Evolutionary conservation across 2,888 invertebrate species (phyloP), one percentile per base, ranked within the genome.

Genomic region (Nebria brevicollis): DNA sequence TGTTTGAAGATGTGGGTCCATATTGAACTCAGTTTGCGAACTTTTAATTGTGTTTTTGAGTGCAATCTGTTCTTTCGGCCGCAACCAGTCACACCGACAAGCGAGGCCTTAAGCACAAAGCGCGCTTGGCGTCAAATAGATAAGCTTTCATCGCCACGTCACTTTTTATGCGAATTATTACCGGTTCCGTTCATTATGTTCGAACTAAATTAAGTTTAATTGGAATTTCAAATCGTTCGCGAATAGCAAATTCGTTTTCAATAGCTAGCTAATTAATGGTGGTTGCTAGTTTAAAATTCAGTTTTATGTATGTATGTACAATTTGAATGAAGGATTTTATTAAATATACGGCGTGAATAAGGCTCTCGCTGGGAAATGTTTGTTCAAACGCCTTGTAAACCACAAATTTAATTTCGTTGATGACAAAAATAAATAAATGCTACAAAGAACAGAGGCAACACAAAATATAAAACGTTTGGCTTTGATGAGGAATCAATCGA

Each of bases 31-130:
- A 20, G 73, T 43, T 73, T 43, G 66, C 77, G 65, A 81, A 81
- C 72, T 81, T 81, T 81, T 81, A 81, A 81, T 81, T 81, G 70
- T 76, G 77, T 81, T 81, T 81, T 81, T 81, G 77, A 81, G 81
- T 76, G 81, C 81, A 77, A 72, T 73, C 81, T 73, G 42, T 43
- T 73, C 73, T 73, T 34, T 20, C 25, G 68, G 20, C 1, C 10
- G 13, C 26, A 25, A 10, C n/a, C 8, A 13, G 68, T 5, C 10
- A 10, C 25, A 25, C 42, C 73, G 54, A 54, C 54, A 8, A 54
- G 54, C 54, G 54, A 54, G 15, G 20, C 41, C 75, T 42, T 66
- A 54, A 54, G 54, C 26, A 75, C 70, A 80, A 77, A 77, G 70
- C 72, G 72, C 3, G 25, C 68, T 41, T 66, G 74, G 64, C 26